Base-by-base conservation (phyloP, 2,797 vertebrate genomes). In the Ispidina picta region DNA sequence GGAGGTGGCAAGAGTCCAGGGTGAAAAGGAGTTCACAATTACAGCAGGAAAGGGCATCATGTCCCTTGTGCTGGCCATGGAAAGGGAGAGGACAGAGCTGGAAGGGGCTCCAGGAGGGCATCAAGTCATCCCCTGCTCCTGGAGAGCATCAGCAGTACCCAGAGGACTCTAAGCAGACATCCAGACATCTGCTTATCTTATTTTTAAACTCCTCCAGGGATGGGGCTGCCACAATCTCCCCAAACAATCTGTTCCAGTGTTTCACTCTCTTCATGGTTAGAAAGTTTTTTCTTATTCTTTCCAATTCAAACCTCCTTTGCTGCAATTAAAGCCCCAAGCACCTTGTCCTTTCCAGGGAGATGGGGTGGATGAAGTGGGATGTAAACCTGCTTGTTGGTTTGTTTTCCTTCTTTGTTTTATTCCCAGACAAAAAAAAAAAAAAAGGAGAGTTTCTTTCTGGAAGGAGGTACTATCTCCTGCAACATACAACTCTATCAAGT, bases 1-100 rank as follows among this genome's bases (percentile, higher is more conserved):
- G 82, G 72, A 90, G 65, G 55, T 92, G 94, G 93, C 93, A 83
- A 80, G 35, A 12, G 39, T 64, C 78, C 92, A 88, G 77, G 74
- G 85, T 49, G 86, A 93, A 51, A 44, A 44, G 60, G 64, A 86
- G 88, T 76, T 92, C 88, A 85, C 2, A 1, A 29, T 70, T 79
- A 70, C 77, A 76, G 81, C 3, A 9, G 58, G 64, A 71, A 75
- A 80, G 64, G 77, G 82, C 81, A 59, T 35, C 1, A 3, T 31
- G 88, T 46, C 75, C 76, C 64, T 51, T 2, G 1, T 3, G 14
- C 75, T 75, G 74, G 44, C 64, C 22, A 3, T 22, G 75, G 71
- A 62, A 86, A 31, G 19, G 64, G 23, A 43, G 83, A 76, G 52
- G 68, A 48, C 26, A 46, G 63, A 52, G 70, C 26, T 75, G 29